A percentile compares a stretch with the other conserved stretches of the same genome.
Conservation (phyloP, 2,888 invertebrate genomes). For the Meiosimyza platycephala region DNA sequence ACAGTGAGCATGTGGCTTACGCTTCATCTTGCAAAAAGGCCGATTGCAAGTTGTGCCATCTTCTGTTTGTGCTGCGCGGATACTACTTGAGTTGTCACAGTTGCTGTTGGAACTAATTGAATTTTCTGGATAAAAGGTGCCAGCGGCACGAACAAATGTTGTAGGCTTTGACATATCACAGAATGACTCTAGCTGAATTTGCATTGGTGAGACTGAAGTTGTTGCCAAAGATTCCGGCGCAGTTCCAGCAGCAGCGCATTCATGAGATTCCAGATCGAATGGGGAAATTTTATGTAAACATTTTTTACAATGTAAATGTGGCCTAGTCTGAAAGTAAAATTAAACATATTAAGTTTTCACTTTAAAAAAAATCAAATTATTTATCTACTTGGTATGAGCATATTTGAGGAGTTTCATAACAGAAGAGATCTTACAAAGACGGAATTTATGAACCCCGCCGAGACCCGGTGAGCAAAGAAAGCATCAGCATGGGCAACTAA, state of each 20-base stretch:
- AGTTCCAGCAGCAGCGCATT: neutral
- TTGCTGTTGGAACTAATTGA: slow-evolving; percentile 30
- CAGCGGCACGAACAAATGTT: slow-evolving; percentile 64
- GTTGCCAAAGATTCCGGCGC: neutral
- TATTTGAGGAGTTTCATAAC: too few relatives aligned
- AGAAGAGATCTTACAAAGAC: too few relatives aligned
- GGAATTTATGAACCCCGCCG: too few relatives aligned
- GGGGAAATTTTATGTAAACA: slow-evolving; percentile 43
- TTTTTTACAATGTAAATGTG: slow-evolving; percentile 41
- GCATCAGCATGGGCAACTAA: too few relatives aligned
- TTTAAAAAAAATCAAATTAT: too few relatives aligned
- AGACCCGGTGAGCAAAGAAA: too few relatives aligned
- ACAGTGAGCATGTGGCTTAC: too few relatives aligned
- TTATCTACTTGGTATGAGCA: too few relatives aligned
- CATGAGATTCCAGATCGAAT: slow-evolving; percentile 38
- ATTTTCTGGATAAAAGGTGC: slow-evolving; percentile 65
- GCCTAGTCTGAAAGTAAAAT: slow-evolving; percentile 33
- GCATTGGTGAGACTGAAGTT: too few relatives aligned
- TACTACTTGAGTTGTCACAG: neutral
- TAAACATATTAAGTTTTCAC: neutral
- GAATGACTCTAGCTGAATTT: too few relatives aligned
- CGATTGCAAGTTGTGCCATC: neutral
- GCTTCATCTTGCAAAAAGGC: too few relatives aligned
- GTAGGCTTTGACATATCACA: too few relatives aligned
- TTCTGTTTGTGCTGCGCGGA: neutral